Conservation (phyloP, 2,888 invertebrate genomes). For the Gisinianus flammeolus region DNA sequence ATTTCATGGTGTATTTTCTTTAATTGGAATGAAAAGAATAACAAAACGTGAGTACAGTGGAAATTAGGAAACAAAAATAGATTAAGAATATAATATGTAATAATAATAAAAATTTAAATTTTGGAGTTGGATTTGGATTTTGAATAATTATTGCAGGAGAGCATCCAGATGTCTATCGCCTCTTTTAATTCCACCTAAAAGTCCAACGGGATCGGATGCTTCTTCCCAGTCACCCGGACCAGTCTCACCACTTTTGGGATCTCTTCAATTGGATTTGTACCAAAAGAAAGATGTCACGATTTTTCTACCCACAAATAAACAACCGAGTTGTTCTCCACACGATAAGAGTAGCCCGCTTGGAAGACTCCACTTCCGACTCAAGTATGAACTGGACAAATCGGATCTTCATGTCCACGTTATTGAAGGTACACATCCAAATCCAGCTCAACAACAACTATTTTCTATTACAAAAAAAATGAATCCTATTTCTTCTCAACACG, state of each 20-base stretch:
- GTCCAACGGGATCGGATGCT: conserved; percentile 56
- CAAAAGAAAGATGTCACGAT: conserved; percentile 79
- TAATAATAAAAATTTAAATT: too few species aligned
- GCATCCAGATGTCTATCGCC: conserved; percentile 74
- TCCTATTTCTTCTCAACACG: too few species aligned
- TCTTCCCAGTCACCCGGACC: conserved; percentile 64
- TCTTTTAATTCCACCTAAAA: conserved; percentile 69
- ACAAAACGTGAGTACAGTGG: too few species aligned
- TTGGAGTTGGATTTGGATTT: background rate
- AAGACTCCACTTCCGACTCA: conserved; percentile 80
- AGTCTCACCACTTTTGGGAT: conserved; percentile 69
- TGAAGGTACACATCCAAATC: conserved; percentile 70
- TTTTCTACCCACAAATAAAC: conserved; percentile 69
- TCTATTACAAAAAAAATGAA: background rate
- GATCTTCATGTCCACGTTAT: conserved; percentile 90
- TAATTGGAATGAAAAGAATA: too few species aligned
- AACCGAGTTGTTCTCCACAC: conserved; percentile 67
- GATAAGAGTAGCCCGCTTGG: conserved; percentile 66
- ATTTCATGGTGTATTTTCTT: too few species aligned
- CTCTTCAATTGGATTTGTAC: conserved; percentile 86
- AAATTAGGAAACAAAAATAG: too few species aligned
- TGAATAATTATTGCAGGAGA: conserved; percentile 40
- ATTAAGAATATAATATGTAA: too few species aligned
- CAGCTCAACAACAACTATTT: background rate
- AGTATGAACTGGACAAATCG: conserved; percentile 87